Base-by-base conservation (phyloP, 2,797 vertebrate genomes). In the Loriculus beryllinus region DNA sequence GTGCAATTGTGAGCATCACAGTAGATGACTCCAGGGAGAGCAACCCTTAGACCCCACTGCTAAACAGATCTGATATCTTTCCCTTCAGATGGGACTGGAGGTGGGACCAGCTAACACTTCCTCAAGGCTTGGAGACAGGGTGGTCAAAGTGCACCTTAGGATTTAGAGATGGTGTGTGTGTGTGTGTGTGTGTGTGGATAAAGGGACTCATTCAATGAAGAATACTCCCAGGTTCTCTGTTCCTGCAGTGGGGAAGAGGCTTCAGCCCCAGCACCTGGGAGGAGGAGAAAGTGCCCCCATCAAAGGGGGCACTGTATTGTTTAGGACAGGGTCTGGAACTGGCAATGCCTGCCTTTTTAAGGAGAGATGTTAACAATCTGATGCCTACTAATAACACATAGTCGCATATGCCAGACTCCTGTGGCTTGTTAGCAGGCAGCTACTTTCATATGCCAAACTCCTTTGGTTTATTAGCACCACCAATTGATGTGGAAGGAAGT, bases 321-420 rank as follows among this genome's bases (percentile, higher is more conserved):
- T 74, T 69, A 70, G 54, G 54, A 25, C 1, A 0, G 31, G 13
- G 29, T 8, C 25, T 69, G n/a, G 71, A 77, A 12, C 8, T 37
- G 59, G 17, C 45, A 3, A 4, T 52, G 45, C 22, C 39, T 49
- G 18, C 21, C 86, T 26, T 45, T 72, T 78, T 57, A 42, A 75
- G 17, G 35, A 78, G 16, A 39, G 35, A 40, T 5, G 19, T 3
- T 65, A 37, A 31, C 22, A 17, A 31, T 19, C 43, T 56, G 68
- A 67, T 59, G 37, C 29, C 29, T 69, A 39, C 4, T 2, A 4
- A 9, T 26, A 45, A 48, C 7, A 8, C 0, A 4, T 3, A 25
- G 6, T 1, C 72, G 14, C 17, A 23, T 45, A 72, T 29, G 8
- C 13, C 45, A 71, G 0, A 57, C 19, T 14, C 29, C 21, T 45